Conservation (phyloP, 2,888 invertebrate species). For the Rotaria magnacalcarata region DNA sequence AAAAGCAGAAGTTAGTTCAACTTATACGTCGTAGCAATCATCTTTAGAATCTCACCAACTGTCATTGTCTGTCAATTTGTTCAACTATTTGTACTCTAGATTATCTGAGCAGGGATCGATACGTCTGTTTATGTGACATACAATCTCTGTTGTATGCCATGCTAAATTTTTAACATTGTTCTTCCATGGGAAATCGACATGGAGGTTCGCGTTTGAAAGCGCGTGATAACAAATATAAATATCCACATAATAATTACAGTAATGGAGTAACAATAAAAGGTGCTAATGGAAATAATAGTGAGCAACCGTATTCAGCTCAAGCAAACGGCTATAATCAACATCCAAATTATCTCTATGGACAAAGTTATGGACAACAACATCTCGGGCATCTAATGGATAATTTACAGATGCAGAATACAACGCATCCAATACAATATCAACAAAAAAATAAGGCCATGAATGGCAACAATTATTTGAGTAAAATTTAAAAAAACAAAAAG, state of each 20-base stretch:
- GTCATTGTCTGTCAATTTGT: neutral
- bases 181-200: neutral
- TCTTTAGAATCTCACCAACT: neutral
- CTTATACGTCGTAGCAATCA: neutral
- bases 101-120: neutral
- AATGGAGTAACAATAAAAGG: neutral
- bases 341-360: neutral
- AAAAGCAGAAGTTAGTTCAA: neutral
- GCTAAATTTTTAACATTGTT: neutral
- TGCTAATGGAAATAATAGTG: neutral
- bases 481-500: no score
- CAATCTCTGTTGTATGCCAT: neutral
- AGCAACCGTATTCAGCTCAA: neutral
- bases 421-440: neutral
- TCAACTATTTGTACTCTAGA: neutral
- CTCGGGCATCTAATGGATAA: neutral
- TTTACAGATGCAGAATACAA: neutral
- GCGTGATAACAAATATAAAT: neutral
- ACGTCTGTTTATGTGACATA: slow-evolving; percentile 11
- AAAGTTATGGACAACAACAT: no score
- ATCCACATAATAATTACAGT: neutral
- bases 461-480: no score
- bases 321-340: neutral
- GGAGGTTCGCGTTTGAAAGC: neutral
- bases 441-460: no score